These are phyloP conservation scores for Drosophila seguyi DNA, from an alignment of 1,140 invertebrate genomes.

Conservation along the genomic window DNA sequence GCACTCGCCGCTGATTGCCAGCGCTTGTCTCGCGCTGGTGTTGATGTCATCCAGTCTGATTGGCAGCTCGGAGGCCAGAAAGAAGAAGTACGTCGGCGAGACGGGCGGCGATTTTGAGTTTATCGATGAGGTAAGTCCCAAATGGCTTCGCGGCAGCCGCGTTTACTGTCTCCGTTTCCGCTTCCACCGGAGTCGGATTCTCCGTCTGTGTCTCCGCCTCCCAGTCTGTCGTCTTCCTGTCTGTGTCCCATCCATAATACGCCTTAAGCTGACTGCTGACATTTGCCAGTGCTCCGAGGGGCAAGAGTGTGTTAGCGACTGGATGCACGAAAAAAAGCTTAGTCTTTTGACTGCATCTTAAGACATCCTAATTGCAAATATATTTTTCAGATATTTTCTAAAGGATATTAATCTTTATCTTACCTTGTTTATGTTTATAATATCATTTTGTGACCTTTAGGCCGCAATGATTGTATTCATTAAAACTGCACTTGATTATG, in stretches of 20 bases:
- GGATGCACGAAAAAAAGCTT: slow-evolving; percentile 3
- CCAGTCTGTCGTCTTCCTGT: slow-evolving; percentile 49
- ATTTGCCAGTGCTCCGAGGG: slow-evolving; percentile 33
- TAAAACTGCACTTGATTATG: background rate
- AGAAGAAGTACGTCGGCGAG: slow-evolving; percentile 84
- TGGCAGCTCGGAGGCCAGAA: slow-evolving; percentile 76
- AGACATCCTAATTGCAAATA: background rate
- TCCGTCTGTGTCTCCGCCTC: slow-evolving; percentile 32
- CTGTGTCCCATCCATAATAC: slow-evolving; percentile 64
- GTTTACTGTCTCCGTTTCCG: slow-evolving; percentile 32
- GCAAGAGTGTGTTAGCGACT: slow-evolving; percentile 6
- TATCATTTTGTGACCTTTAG: no score
- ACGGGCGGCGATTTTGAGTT: slow-evolving; percentile 84
- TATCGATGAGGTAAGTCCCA: slow-evolving; percentile 85
- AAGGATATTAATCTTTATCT: background rate
- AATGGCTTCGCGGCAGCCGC: slow-evolving; percentile 55
- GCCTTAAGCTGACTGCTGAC: slow-evolving; percentile 67
- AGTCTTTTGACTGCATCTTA: background rate
- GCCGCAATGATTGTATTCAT: no score
- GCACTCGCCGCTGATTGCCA: slow-evolving; percentile 77
- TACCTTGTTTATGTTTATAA: background rate
- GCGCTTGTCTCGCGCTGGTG: slow-evolving; percentile 77
- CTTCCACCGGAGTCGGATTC: slow-evolving; percentile 14
- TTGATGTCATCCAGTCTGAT: slow-evolving; percentile 82
- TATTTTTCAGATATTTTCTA: no score